These are phyloP conservation scores for Hippoglossus hippoglossus DNA, from an alignment of 2,797 vertebrate species.

Conservation along the genomic window DNA sequence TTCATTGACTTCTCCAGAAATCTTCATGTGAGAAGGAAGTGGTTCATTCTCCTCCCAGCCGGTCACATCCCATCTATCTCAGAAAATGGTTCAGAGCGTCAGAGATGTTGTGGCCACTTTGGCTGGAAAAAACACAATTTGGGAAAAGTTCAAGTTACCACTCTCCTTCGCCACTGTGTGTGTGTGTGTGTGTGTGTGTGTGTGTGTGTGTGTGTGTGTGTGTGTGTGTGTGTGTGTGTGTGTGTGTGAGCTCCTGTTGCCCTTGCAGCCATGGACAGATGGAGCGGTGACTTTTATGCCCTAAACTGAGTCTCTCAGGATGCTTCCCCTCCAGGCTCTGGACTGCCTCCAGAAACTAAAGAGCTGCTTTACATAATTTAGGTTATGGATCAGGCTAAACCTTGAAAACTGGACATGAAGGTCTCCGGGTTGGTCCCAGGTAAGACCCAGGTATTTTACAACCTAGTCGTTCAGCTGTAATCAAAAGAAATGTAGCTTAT, in stretches of 20 bases:
- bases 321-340: slow-evolving; percentile 44
- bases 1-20: too few species aligned
- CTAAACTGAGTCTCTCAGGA: slow-evolving; percentile 53
- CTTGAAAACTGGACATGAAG: not conserved
- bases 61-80: too few species aligned
- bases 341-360: slow-evolving; percentile 43
- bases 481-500: too few species aligned
- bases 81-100: too few species aligned
- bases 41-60: too few species aligned
- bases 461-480: too few species aligned
- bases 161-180: slow-evolving; percentile 8
- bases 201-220: slow-evolving; percentile 13
- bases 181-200: slow-evolving; percentile 10
- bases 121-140: slow-evolving; percentile 27
- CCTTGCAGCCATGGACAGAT: slow-evolving; percentile 55
- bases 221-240: slow-evolving; percentile 1
- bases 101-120: not conserved
- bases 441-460: too few species aligned
- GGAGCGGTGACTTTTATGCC: slow-evolving; percentile 48
- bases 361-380: slow-evolving; percentile 25
- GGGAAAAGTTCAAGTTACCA: slow-evolving; percentile 13
- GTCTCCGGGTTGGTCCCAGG: not conserved
- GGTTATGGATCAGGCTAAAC: slow-evolving; percentile 23
- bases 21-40: too few species aligned
- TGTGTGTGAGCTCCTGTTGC: slow-evolving; percentile 33